Evolutionary conservation across 2,888 invertebrate genomes (phyloP).

Genomic region (Conchocele bisecta): DNA sequence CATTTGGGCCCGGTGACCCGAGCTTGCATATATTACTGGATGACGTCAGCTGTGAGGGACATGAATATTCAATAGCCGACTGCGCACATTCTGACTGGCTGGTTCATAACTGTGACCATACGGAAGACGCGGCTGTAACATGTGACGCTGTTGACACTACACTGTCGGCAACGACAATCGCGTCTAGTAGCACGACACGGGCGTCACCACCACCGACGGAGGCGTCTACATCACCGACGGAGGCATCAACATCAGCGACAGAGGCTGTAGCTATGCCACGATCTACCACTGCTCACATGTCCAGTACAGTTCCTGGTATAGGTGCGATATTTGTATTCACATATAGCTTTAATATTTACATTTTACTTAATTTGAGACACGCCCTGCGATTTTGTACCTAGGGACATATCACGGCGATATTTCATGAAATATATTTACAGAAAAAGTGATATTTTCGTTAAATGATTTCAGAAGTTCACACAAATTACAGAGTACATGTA

Average conservation of each 20-base stretch:
- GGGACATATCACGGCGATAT: too few relatives aligned
- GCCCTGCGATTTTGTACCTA: too few relatives aligned
- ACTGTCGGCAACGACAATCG: not conserved
- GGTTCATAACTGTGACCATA: slow-evolving; percentile 86
- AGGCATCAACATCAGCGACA: not conserved
- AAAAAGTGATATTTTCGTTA: too few relatives aligned
- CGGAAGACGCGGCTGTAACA: slow-evolving; percentile 88
- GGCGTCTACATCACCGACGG: not conserved
- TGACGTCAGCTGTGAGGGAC: slow-evolving; percentile 86
- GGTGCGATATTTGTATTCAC: not conserved
- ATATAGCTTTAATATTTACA: not conserved
- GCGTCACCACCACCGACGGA: not conserved
- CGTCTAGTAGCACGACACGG: not conserved
- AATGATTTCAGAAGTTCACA: too few relatives aligned
- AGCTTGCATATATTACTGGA: slow-evolving; percentile 74
- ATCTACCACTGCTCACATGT: not conserved
- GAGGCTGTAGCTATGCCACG: not conserved
- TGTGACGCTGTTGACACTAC: slow-evolving; percentile 44
- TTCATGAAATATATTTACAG: too few relatives aligned
- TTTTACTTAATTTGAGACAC: too few relatives aligned
- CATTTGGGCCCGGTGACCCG: slow-evolving; percentile 55
- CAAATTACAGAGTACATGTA: too few relatives aligned
- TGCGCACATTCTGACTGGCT: slow-evolving; percentile 85
- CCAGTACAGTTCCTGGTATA: not conserved
- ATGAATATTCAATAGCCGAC: slow-evolving; percentile 84